Evolutionary conservation across 1,140 invertebrate species (phyloP).

Genomic region (Saccostrea cuccullata): DNA sequence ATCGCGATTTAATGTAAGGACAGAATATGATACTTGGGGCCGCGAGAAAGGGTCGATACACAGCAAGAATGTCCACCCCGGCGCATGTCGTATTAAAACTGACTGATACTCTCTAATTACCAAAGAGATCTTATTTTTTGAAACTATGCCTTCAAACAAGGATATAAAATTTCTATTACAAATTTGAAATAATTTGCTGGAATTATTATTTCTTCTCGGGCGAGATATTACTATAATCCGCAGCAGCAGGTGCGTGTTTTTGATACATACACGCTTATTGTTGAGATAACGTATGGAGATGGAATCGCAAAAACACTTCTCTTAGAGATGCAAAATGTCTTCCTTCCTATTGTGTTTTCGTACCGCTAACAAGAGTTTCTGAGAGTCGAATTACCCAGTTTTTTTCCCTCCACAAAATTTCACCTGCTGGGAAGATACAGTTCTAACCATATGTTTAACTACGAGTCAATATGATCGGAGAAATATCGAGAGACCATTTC

Average conservation of each 20-base stretch:
- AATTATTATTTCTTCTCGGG: slow-evolving; percentile 5
- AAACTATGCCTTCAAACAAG: not conserved
- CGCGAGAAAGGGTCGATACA: not conserved
- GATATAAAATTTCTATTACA: slow-evolving; percentile 11
- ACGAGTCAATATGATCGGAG: too few relatives aligned
- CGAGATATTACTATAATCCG: not conserved
- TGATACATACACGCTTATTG: slow-evolving; percentile 26
- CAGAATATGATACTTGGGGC: slow-evolving; percentile 27
- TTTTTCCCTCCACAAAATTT: not conserved
- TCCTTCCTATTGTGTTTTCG: slow-evolving; percentile 16
- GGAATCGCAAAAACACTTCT: slow-evolving; percentile 18
- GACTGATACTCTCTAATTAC: not conserved
- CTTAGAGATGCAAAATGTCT: slow-evolving; percentile 3
- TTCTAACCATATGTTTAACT: too few relatives aligned
- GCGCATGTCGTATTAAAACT: not conserved
- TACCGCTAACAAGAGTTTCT: slow-evolving; percentile 11
- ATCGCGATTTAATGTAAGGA: slow-evolving; percentile 18
- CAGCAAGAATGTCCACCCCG: slow-evolving; percentile 10
- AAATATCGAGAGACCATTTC: too few relatives aligned
- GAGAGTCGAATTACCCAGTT: not conserved
- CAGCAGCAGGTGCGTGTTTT: slow-evolving; percentile 14
- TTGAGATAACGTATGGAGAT: slow-evolving; percentile 1
- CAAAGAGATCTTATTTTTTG: not conserved
- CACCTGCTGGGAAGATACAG: too few relatives aligned
- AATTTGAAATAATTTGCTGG: slow-evolving; percentile 19